Conservation (phyloP, 2,888 invertebrate species). For the Brenthis hecate region DNA sequence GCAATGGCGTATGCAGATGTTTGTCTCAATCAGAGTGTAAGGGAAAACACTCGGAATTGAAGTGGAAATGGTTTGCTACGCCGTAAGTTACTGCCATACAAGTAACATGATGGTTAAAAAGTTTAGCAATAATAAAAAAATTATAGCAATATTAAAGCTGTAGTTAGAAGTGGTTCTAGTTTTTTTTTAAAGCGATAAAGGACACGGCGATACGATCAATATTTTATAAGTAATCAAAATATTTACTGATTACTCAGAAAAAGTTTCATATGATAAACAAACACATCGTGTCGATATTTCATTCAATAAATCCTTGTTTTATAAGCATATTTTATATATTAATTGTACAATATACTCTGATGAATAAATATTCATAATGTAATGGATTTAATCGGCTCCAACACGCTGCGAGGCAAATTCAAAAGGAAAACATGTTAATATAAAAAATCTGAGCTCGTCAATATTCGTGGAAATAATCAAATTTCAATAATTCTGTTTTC, state of each 20-base stretch:
- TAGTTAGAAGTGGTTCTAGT: no score
- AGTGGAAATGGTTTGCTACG: no score
- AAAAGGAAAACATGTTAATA: slow-evolving; percentile 30
- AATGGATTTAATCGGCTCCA: slow-evolving; percentile 29
- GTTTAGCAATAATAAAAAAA: no score
- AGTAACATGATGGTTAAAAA: no score
- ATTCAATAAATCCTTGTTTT: not conserved
- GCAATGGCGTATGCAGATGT: not conserved
- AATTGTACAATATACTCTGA: slow-evolving; percentile 10
- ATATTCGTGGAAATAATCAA: slow-evolving; percentile 36
- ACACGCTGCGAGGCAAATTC: slow-evolving; percentile 28
- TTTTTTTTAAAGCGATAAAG: no score
- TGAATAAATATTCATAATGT: slow-evolving; percentile 26
- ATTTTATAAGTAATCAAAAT: no score
- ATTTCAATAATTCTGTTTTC: slow-evolving; percentile 38
- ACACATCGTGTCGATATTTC: not conserved
- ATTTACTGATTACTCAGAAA: no score
- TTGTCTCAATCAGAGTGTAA: not conserved
- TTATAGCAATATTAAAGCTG: no score
- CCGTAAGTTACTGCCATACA: no score
- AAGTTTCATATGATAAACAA: not conserved
- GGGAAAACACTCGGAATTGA: not conserved
- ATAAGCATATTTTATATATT: slow-evolving; percentile 7
- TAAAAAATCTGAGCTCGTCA: slow-evolving; percentile 32
- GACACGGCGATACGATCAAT: no score